Conservation (phyloP, 2,113 vertebrate species). For the Myanophis thanlyinensis region DNA sequence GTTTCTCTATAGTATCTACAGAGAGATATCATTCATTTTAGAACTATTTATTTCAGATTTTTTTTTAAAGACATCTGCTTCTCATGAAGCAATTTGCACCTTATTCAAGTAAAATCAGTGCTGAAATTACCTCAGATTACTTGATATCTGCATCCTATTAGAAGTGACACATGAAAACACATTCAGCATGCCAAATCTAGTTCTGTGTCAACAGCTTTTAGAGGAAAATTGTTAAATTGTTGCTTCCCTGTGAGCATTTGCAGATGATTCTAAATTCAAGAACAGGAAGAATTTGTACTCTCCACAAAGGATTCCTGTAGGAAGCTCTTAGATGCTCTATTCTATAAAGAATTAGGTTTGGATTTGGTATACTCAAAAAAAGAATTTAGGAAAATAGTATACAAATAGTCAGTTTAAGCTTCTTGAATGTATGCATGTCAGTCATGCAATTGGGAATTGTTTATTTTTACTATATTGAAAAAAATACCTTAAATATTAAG, state of each 20-base stretch:
- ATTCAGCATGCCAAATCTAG: constrained; percentile 55
- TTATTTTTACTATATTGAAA: background rate
- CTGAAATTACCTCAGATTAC: constrained; percentile 65
- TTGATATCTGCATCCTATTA: constrained; percentile 68
- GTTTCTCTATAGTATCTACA: background rate
- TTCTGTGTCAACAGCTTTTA: constrained; percentile 57
- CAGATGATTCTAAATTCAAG: background rate
- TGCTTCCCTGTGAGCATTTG: constrained; percentile 34
- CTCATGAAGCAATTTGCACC: constrained; percentile 61
- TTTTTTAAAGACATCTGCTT: constrained; percentile 64
- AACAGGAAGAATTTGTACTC: background rate
- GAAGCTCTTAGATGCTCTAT: background rate
- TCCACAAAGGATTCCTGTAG: constrained; percentile 20
- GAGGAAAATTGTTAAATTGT: constrained; percentile 31
- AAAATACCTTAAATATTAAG: background rate
- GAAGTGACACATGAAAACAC: constrained; percentile 67
- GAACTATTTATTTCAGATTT: constrained; percentile 49
- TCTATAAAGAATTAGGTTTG: background rate
- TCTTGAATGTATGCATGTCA: background rate
- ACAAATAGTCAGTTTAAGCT: background rate
- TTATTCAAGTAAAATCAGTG: constrained; percentile 63
- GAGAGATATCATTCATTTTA: constrained; percentile 35
- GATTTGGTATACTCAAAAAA: background rate
- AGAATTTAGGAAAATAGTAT: background rate
- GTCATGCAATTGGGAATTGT: background rate